Evolutionary conservation across 2,797 vertebrate species (phyloP).

Genomic region (Chromobotia macracanthus): DNA sequence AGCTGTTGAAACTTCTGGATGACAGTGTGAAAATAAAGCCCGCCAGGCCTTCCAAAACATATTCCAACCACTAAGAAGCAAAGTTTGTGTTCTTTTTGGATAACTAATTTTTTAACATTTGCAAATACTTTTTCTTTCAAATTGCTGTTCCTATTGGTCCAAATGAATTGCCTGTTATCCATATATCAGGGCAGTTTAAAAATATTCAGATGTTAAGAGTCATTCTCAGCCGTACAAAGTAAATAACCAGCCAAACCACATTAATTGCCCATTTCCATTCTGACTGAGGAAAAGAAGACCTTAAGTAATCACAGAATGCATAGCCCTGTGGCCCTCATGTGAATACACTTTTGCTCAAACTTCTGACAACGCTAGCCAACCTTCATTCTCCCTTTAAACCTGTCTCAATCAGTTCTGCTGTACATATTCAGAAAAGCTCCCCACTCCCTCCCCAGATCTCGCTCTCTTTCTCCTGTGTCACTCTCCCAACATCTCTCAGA

Average conservation of each 20-base stretch:
- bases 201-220: constrained; percentile 2
- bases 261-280: constrained; percentile 23
- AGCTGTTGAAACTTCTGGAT: constrained; percentile 75
- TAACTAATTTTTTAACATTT: not conserved
- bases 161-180: not conserved
- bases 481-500: constrained; percentile 56
- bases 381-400: constrained; percentile 68
- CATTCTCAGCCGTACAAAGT: constrained; percentile 1
- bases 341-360: constrained; percentile 60
- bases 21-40: constrained; percentile 64
- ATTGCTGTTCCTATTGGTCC: not conserved
- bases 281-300: constrained; percentile 33
- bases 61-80: constrained; percentile 52
- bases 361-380: constrained; percentile 69
- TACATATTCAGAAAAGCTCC: constrained; percentile 72
- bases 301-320: constrained; percentile 33
- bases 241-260: constrained; percentile 11
- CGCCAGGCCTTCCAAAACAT: constrained; percentile 54
- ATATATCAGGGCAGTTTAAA: not conserved
- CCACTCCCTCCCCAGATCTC: constrained; percentile 55
- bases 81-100: constrained; percentile 70
- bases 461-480: constrained; percentile 46
- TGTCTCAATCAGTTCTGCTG: constrained; percentile 69
- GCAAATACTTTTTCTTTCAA: not conserved
- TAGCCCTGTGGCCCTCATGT: constrained; percentile 50